Conservation (phyloP, 1,140 invertebrate species). For the Telenomus remus region DNA sequence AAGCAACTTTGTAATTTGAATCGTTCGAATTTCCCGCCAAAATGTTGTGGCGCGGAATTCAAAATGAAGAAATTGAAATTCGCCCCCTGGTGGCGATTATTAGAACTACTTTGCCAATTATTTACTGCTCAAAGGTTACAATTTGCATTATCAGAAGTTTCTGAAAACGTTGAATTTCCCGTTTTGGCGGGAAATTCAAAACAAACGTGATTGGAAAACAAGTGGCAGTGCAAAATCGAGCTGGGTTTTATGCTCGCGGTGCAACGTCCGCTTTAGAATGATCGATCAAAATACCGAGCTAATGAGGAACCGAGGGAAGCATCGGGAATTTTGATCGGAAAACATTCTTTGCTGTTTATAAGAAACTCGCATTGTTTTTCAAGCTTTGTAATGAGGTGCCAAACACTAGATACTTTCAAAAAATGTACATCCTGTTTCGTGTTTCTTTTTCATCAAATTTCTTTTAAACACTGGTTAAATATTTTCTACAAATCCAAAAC, state of each 20-base stretch:
- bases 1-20: neutral
- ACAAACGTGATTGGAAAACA: neutral
- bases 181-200: constrained; percentile 13
- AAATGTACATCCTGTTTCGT: no score
- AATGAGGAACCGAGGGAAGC: constrained; percentile 48
- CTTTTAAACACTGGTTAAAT: neutral
- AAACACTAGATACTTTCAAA: no score
- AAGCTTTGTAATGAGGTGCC: constrained; percentile 47
- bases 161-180: no score
- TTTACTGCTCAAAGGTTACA: neutral
- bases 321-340: constrained; percentile 55
- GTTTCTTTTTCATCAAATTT: no score
- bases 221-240: constrained; percentile 13
- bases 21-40: constrained; percentile 13
- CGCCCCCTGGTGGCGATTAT: neutral
- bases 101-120: no score
- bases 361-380: constrained; percentile 39
- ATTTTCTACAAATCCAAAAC: constrained; percentile 19
- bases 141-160: neutral
- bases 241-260: constrained; percentile 18
- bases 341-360: constrained; percentile 49
- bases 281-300: constrained; percentile 57
- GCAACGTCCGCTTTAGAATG: constrained; percentile 48
- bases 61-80: no score
- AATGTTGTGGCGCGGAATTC: no score